Evolutionary conservation across 2,113 vertebrate genomes (phyloP), one percentile per base, ranked within the genome.

Genomic region (Myrmophylax atrothorax): DNA sequence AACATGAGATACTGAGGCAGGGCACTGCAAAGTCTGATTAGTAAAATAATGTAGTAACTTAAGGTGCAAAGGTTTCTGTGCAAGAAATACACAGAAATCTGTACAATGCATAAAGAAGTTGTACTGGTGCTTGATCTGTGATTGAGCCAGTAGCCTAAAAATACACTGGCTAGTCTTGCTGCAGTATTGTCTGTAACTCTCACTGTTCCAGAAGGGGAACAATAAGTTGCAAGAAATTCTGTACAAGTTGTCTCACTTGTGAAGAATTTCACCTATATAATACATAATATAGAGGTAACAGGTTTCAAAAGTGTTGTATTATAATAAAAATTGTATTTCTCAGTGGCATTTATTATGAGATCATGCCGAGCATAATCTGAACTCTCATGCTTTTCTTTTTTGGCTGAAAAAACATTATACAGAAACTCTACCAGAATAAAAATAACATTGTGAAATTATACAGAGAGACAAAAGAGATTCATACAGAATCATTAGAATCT

Each of bases 141-240:
- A 64, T 90, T 93, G 93, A 95, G 88, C 96, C 96, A 97, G 84
- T 87, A 62, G 33, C 63, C 94, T 97, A 97, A 97, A 97, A 98
- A 98, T 97, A 97, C 37, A 72, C 58, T 58, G 72, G 38, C 73
- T 92, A 68, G 89, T 92, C 90, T 95, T 88, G 73, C 78, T 83
- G 77, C 77, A 94, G 91, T 58, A 95, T 82, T 93, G 81, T 90
- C 62, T 81, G 89, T 92, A 97, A 96, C 93, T 63, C 93, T 96
- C 62, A 73, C 78, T 95, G 90, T 94, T 89, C 96, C 72, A 95
- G 82, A 46, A 90, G 76, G 37, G 63, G 46, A 88, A 95, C 84
- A 94, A 87, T 44, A 53, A 92, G 42, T 49, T 93, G 78, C 55
- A 93, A 49, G 40, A 42, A 42, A 42, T 42, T 42, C 40, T 42